Base-by-base conservation (phyloP, 2,113 vertebrate species). In the Alces alces region DNA sequence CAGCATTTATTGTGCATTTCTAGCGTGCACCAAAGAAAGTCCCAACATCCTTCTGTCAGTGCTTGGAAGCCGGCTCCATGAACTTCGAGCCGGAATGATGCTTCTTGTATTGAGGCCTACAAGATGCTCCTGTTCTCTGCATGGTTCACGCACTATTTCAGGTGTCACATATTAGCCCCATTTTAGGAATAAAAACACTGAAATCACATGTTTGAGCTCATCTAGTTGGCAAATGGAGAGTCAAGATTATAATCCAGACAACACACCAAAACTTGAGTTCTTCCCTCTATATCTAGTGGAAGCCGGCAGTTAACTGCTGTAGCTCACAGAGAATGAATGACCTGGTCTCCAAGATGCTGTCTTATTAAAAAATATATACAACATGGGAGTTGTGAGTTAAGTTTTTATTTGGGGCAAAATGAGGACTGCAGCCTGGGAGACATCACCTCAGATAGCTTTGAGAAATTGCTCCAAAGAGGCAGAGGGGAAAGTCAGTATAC, bases 21-120 rank as follows among this genome's bases (percentile, higher is more conserved):
- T 33, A 15, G 80, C 4, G 2, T 39, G 30, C 36, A 45, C 55
- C 21, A 30, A 33, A 88, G 88, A 61, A 25, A 14, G n/a, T 47
- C 10, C 33, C 1, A 10, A 30, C 16, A 7, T 33, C 83, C 5
- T 33, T n/a, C 57, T 57, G 36, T 36, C 6, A 0, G 25, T 17
- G 47, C 27, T 1, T 2, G 45, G 45, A 52, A n/a, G 10, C 23
- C 2, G 8, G 58, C n/a, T 17, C 15, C 11, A 5, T 27, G 55
- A n/a, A 25, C 57, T 2, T 0, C 11, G 1, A 5, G 21, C 5
- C 0, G 6, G 36, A 19, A 13, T 0, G 28, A 1, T 27, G 4
- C n/a, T 28, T 57, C 58, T 39, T 25, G 52, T 2, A 1, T 2
- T 2, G 2, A 39, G 86, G 9, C 25, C 73, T 7, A 2, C 1